These are phyloP conservation scores for Copidosoma floridanum DNA, from an alignment of 1,140 invertebrate genomes.

Conservation along the genomic window DNA sequence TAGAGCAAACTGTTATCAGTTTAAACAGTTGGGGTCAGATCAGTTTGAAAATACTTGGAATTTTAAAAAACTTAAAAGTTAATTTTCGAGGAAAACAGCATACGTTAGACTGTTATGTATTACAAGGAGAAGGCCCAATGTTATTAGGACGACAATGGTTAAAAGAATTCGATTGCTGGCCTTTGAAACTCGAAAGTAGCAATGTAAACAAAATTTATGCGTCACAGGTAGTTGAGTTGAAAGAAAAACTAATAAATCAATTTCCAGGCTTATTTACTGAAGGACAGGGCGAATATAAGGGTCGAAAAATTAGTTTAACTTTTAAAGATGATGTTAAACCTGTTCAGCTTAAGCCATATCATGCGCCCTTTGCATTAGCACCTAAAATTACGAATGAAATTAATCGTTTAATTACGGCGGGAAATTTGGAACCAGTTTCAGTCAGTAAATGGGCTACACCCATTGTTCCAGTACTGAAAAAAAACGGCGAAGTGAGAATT, in stretches of 20 bases:
- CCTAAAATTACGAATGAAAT: not conserved
- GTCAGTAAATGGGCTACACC: conserved; percentile 52
- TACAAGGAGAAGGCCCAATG: not conserved
- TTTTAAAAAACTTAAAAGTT: not conserved
- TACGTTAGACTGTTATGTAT: not conserved
- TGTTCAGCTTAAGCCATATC: not conserved
- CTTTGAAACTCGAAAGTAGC: not conserved
- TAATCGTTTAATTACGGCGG: not conserved
- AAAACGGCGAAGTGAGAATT: conserved; percentile 42
- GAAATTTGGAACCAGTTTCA: conserved; percentile 13
- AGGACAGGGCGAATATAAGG: not conserved
- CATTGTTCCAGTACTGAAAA: conserved; percentile 45
- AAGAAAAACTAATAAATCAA: not conserved
- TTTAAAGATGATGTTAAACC: not conserved
- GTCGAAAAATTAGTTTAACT: not conserved
- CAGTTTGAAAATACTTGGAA: not conserved
- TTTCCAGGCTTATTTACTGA: conserved; percentile 7
- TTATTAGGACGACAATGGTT: not conserved
- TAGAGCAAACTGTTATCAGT: not conserved
- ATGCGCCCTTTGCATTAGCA: not conserved
- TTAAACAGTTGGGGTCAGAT: not conserved
- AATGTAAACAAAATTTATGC: not conserved
- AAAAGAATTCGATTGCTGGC: conserved; percentile 27
- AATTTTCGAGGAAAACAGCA: not conserved
- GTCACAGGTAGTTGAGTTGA: no score